phyloP scores from a whole-genome alignment of 2,113 vertebrate genomes.

The Myrmecobius fasciatus region DNA sequence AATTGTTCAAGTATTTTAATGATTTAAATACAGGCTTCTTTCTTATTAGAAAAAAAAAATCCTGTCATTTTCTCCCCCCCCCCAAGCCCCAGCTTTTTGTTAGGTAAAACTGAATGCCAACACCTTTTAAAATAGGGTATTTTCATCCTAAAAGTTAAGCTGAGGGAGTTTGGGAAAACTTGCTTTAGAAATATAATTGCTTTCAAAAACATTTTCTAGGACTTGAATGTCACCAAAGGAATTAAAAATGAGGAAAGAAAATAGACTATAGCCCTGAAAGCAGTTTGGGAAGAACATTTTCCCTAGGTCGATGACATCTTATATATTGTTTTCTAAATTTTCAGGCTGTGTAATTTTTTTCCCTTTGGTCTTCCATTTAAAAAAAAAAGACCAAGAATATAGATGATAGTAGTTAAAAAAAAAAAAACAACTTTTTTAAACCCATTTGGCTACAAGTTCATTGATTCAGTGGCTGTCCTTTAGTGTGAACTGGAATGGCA shows the following conservation, averaged over 20 bases:
- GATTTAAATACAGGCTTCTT: constrained; percentile 35
- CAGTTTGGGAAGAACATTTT: constrained; percentile 19
- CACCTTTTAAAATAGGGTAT: constrained; percentile 74
- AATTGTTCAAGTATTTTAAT: constrained; percentile 38
- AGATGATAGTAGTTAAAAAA: constrained; percentile 46
- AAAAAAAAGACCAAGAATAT: background rate
- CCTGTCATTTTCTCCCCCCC: constrained; percentile 54
- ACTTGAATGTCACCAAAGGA: constrained; percentile 65
- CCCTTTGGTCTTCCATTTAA: constrained; percentile 14
- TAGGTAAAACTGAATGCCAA: constrained; percentile 77
- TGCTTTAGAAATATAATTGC: constrained; percentile 68
- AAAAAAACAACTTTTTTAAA: constrained; percentile 37
- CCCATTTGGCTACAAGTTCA: constrained; percentile 71
- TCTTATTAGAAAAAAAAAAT: constrained; percentile 53
- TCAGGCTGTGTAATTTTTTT: background rate
- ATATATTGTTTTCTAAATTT: constrained; percentile 18
- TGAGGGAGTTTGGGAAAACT: constrained; percentile 70
- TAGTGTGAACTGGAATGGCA: constrained; percentile 68
- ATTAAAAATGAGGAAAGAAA: constrained; percentile 67
- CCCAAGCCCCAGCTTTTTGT: constrained; percentile 58
- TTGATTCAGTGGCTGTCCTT: constrained; percentile 78
- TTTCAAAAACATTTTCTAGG: constrained; percentile 66
- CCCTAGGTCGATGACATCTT: constrained; percentile 36
- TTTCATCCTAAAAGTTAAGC: constrained; percentile 71
- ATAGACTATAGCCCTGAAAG: constrained; percentile 59